These are phyloP conservation scores for Mellilla xanthometata DNA, from an alignment of 2,888 invertebrate species.

Conservation along the genomic window DNA sequence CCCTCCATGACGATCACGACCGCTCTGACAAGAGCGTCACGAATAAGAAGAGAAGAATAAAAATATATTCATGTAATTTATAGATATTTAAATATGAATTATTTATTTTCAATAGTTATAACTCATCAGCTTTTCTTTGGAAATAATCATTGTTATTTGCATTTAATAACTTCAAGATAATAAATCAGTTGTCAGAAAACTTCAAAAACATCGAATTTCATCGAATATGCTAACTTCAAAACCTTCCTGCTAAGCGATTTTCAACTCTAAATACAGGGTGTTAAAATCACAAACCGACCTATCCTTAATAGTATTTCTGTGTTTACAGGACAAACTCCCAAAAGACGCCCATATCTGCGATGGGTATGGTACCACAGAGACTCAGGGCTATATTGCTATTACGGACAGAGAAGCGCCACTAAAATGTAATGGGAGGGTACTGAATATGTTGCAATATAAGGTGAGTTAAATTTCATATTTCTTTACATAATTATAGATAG, in stretches of 20 bases:
- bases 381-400: conserved; percentile 41
- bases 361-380: conserved; percentile 51
- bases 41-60: too few relatives aligned
- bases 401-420: conserved; percentile 33
- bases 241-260: neutral
- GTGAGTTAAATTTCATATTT: neutral
- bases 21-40: too few relatives aligned
- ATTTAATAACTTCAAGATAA: neutral
- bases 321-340: conserved; percentile 42
- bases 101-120: too few relatives aligned
- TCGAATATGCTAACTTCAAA: too few relatives aligned
- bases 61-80: too few relatives aligned
- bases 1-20: too few relatives aligned
- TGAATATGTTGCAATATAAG: conserved; percentile 35
- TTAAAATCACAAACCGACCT: neutral
- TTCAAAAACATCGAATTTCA: too few relatives aligned
- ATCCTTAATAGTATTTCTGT: neutral
- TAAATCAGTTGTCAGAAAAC: too few relatives aligned
- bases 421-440: conserved; percentile 40
- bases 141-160: too few relatives aligned
- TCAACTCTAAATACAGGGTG: neutral
- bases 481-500: neutral
- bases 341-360: conserved; percentile 35
- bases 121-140: too few relatives aligned
- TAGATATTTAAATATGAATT: too few relatives aligned